Base-by-base conservation (phyloP, 1,140 invertebrate species). In the Dreissena rostriformis region DNA sequence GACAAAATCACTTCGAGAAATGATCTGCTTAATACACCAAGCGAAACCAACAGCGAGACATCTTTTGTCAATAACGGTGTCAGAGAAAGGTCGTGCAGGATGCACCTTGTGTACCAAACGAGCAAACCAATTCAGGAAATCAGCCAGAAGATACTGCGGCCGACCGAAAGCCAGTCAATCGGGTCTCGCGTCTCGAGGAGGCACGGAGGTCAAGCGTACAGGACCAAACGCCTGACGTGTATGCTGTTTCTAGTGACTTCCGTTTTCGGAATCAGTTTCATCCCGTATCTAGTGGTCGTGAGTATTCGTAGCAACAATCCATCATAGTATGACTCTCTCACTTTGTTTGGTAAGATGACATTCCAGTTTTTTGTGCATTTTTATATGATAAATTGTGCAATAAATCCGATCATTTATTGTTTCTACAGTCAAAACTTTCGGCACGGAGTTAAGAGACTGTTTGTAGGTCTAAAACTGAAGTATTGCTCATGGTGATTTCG, bases 341-440 rank as follows among this genome's bases (percentile, higher is more conserved):
- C 82, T 26, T 28, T 65, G 29, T 24, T 53, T 2, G 63, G 52
- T 2, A 76, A 73, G 66, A 78, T 72, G 73, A 74, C 74, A 17
- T 84, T 61, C 55, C 66, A 84, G 29, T 84, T 84, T 19, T 84
- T 84, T 24, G 24, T 84, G 22, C 14, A 73, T 14, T 84, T 55
- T 8, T 84, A 84, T 65, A 51, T 84, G 22, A 72, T 84, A 17
- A 84, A 84, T 19, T 84, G 82, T 78, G 82, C 82, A 10, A n/a
- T 84, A 26, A 84, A 84, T 65, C 82, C 82, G 10, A 49, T 84
- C 53, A 78, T 84, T 28, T 84, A 84, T 22, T 77, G 82, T 65
- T 84, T 84, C 24, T 84, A 84, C 22, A 84, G 71, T 65, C 74
- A 84, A 57, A 84, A 77, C 53, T 84, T 84, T 65, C 28, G 74